Evolutionary conservation across 1,140 invertebrate species (phyloP), one percentile per base, ranked within the genome.

Genomic region (Sitodiplosis mosellana): DNA sequence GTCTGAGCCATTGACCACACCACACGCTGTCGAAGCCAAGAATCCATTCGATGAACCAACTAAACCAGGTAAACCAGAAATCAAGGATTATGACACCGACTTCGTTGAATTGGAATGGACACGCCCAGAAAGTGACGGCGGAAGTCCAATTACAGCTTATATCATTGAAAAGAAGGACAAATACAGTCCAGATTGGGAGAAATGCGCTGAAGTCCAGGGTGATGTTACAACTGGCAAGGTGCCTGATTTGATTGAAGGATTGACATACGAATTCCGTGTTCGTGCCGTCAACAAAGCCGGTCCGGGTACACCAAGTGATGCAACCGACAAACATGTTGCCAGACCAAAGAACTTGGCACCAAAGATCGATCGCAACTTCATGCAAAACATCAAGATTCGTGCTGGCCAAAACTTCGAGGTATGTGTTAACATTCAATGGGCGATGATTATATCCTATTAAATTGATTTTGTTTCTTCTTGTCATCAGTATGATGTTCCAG

Each of bases 161-260:
- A 69, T 97, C 20, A 88, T 99, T 65, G 94, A 99, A 62, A 97
- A 96, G 72, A 83, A 87, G 55, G 90, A 94, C 58, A 87, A 90
- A 60, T 88, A 83, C 59, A 80, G 75, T 63, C 82, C 79, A 7
- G 80, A 80, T 47, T 87, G 90, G 88, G 84, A 90, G 60, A 82
- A 86, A 58, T 87, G 83, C 66, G 81, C 80, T 19, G 78, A 88
- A 55, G 74, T 89, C 51, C 77, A 80, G 41, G 87, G 85, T 44
- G 83, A 95, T 59, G 76, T 81, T 15, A 84, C 84, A 21, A 76
- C 72, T 44, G 87, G 83, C 4, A 83, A 77, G 59, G 87, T 97
- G 2, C 77, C 82, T 15, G 84, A 88, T 58, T 71, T 99, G 0
- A 82, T 87, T 48, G 87, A 93, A 70, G 92, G 92, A 12, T 84